Evolutionary conservation across 2,797 vertebrate genomes (phyloP).

Genomic region (Pteronotus mesoamericanus): DNA sequence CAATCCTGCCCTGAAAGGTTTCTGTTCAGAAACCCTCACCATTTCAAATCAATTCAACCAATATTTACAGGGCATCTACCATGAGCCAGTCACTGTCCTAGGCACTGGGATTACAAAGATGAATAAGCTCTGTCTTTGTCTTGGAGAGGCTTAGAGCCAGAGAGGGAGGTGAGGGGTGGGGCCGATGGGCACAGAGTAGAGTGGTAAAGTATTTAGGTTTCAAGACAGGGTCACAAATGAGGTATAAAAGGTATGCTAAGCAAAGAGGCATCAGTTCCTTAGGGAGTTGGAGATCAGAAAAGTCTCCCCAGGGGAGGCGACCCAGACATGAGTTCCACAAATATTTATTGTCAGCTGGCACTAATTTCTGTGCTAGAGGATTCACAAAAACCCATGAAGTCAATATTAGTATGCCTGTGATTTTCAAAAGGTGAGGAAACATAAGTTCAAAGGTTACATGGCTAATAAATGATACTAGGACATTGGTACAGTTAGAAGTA

Average conservation of each 20-base stretch:
- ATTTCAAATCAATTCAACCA: neutral
- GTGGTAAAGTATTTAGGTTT: neutral
- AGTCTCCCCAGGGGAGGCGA: constrained; percentile 27
- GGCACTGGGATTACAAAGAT: neutral
- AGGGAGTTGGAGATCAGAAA: neutral
- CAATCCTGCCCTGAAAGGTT: neutral
- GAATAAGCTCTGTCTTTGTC: neutral
- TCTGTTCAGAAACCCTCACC: neutral
- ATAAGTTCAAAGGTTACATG: neutral
- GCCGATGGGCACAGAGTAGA: neutral
- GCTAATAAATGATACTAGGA: neutral
- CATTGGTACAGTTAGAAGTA: neutral
- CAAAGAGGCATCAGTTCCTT: neutral
- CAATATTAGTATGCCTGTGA: constrained; percentile 26
- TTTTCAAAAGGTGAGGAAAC: constrained; percentile 31
- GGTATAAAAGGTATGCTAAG: neutral
- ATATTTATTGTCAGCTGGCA: constrained; percentile 17
- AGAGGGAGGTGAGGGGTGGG: neutral
- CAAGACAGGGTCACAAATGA: neutral
- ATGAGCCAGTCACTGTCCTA: neutral
- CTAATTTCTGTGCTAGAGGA: constrained; percentile 11
- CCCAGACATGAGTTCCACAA: neutral
- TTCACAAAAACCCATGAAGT: constrained; percentile 13
- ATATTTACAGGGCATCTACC: constrained; percentile 27
- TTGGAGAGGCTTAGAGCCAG: neutral